These are phyloP conservation scores for Sternarchorhynchus goeldii DNA, from an alignment of 2,797 vertebrate species.

Conservation along the genomic window DNA sequence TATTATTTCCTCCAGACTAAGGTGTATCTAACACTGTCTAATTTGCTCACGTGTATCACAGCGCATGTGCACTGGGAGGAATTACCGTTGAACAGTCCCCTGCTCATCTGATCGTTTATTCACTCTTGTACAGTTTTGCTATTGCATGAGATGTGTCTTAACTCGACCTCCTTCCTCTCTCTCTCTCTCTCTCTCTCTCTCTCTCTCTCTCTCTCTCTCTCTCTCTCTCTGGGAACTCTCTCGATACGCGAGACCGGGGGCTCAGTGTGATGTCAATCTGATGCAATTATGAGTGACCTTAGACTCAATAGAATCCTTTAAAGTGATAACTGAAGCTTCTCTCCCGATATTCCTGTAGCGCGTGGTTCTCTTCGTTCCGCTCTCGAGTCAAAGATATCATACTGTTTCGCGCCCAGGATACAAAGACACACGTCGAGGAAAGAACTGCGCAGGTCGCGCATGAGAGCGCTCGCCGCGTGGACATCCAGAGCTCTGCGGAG, in stretches of 20 bases:
- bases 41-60: no score
- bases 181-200: no score
- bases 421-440: neutral
- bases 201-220: neutral
- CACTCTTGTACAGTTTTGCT: no score
- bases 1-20: no score
- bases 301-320: slow-evolving; percentile 40
- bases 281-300: slow-evolving; percentile 47
- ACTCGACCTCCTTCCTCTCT: no score
- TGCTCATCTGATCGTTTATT: no score
- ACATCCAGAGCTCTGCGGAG: slow-evolving; percentile 49
- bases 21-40: no score
- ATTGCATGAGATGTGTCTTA: no score
- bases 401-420: slow-evolving; percentile 2
- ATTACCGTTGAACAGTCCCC: no score
- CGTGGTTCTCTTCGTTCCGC: slow-evolving; percentile 1
- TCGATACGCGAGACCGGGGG: neutral
- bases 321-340: slow-evolving; percentile 36
- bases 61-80: no score
- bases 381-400: slow-evolving; percentile 3
- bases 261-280: slow-evolving; percentile 29
- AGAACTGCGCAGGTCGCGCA: slow-evolving; percentile 44
- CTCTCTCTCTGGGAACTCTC: slow-evolving; percentile 1
- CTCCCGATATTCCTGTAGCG: slow-evolving; percentile 7
- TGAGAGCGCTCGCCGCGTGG: slow-evolving; percentile 36